phyloP scores from a whole-genome alignment of 2,888 invertebrate species.

The Aspidapion aeneum region DNA sequence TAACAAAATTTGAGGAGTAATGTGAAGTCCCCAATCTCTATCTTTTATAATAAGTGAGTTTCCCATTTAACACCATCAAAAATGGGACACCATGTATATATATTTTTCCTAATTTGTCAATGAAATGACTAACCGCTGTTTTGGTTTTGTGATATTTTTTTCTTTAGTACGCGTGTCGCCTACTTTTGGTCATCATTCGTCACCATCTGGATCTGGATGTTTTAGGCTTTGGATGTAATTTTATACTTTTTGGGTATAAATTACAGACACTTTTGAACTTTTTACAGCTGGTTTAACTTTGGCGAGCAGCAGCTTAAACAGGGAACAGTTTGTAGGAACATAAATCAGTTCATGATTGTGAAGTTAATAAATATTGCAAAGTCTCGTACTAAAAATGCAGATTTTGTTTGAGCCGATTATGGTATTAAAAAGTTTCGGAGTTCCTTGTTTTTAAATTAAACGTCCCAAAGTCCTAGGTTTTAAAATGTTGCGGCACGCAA shows the following conservation, averaged over 20 bases:
- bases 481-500: too few relatives aligned
- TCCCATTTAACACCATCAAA: too few relatives aligned
- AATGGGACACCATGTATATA: too few relatives aligned
- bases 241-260: background rate
- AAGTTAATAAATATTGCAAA: background rate
- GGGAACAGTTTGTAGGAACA: background rate
- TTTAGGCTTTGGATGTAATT: background rate
- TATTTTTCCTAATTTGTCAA: background rate
- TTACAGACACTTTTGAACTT: background rate
- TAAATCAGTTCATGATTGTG: background rate
- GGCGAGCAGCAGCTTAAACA: background rate
- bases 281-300: background rate
- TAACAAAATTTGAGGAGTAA: too few relatives aligned
- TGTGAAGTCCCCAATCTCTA: too few relatives aligned
- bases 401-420: background rate
- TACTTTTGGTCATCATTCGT: background rate
- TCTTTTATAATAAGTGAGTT: too few relatives aligned
- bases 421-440: background rate
- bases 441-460: too few relatives aligned
- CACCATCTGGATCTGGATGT: background rate
- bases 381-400: background rate
- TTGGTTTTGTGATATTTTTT: background rate
- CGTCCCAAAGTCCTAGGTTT: too few relatives aligned
- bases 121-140: background rate
- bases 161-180: background rate